Conservation (phyloP, 2,797 vertebrate species). For the Sphenopsis melanotis region DNA sequence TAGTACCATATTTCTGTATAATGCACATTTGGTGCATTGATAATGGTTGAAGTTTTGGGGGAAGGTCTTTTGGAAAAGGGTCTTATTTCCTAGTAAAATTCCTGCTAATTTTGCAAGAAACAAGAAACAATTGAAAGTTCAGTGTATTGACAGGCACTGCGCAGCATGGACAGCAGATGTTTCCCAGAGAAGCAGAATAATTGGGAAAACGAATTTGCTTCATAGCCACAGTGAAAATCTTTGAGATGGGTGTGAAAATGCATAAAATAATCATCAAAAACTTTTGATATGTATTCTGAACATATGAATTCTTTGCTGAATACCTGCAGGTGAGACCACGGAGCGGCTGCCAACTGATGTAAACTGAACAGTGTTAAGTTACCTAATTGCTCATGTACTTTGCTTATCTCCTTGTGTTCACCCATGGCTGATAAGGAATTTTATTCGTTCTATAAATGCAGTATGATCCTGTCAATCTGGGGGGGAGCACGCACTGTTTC, state of each 20-base stretch:
- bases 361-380: background rate
- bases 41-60: background rate
- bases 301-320: background rate
- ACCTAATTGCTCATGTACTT: conserved; percentile 14
- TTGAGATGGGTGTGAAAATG: background rate
- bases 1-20: background rate
- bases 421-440: background rate
- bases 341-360: background rate
- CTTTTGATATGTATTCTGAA: background rate
- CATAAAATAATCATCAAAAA: background rate
- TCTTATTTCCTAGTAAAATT: background rate
- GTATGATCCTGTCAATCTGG: background rate
- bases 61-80: background rate
- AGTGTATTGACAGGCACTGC: background rate
- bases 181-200: background rate
- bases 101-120: background rate
- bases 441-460: background rate
- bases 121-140: background rate
- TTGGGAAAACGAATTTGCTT: background rate
- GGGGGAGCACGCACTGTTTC: background rate
- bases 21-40: background rate
- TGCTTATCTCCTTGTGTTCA: conserved; percentile 15
- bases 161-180: background rate
- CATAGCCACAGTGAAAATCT: background rate
- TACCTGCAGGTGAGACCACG: background rate